Percentiles rank a stretch among this genome's conserved stretches.
Evolutionary conservation across 64 coral and sea anemone genomes (phyloP).

Genomic region (Dendronephthya gigantea): DNA sequence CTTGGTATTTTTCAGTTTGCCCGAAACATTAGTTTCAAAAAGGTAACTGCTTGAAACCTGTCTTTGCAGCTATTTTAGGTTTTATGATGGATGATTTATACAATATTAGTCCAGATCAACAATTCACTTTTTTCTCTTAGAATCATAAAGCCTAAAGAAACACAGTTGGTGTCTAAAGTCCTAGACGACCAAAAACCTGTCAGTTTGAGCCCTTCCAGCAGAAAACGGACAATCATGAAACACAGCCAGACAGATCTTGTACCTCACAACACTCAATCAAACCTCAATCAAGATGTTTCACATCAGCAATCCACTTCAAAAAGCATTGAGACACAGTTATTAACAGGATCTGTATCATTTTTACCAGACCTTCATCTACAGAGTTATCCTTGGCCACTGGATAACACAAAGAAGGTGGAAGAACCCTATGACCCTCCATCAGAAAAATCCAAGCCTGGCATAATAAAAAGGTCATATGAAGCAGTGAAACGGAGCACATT

Average conservation of each 20-base stretch:
- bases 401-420: background rate
- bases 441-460: background rate
- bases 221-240: background rate
- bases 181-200: background rate
- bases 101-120: background rate
- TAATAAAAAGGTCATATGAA: background rate
- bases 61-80: no score
- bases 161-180: background rate
- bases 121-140: background rate
- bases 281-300: background rate
- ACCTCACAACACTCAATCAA: background rate
- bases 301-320: background rate
- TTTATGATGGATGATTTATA: no score
- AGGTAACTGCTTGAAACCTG: conserved; percentile 14
- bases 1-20: conserved; percentile 33
- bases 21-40: conserved; percentile 34
- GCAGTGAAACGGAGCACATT: background rate
- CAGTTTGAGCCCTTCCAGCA: background rate
- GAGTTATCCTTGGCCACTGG: background rate
- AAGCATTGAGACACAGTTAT: background rate
- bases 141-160: background rate
- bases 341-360: background rate
- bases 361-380: background rate
- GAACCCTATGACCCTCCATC: background rate
- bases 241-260: background rate